phyloP scores from a whole-genome alignment of 1,140 invertebrate genomes.

The Temnothorax longispinosus region DNA sequence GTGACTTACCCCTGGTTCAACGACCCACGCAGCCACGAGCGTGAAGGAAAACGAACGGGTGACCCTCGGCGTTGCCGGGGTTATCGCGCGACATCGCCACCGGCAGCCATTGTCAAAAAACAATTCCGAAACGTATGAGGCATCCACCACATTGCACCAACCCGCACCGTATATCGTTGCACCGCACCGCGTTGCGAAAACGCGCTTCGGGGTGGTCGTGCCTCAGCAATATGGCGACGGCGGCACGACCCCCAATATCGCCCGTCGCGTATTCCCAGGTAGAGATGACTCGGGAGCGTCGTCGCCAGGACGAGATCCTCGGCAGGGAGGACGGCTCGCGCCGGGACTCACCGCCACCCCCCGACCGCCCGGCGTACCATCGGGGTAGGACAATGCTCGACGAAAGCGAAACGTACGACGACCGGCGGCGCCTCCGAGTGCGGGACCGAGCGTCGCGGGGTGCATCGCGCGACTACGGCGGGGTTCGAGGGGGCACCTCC shows the following conservation, averaged over 20 bases:
- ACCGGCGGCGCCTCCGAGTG: conserved; percentile 63
- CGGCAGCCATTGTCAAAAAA: conserved; percentile 60
- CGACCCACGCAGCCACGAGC: conserved; percentile 60
- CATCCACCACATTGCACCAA: conserved; percentile 8
- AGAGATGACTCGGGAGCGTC: background rate
- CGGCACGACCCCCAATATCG: conserved; percentile 22
- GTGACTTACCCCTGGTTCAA: conserved; percentile 73
- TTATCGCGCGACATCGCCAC: conserved; percentile 58
- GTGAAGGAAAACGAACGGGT: conserved; percentile 19
- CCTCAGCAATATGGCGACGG: conserved; percentile 24
- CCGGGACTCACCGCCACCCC: conserved; percentile 21
- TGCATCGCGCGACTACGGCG: conserved; percentile 81
- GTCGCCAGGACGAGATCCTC: conserved; percentile 14
- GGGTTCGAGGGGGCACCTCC: conserved; percentile 79
- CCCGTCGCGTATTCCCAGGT: background rate
- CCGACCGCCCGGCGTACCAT: conserved; percentile 44
- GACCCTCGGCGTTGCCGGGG: background rate
- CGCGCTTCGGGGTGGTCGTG: conserved; percentile 14
- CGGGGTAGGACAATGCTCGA: conserved; percentile 45
- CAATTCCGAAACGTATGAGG: conserved; percentile 15
- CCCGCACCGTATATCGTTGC: conserved; percentile 1
- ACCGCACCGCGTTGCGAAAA: background rate
- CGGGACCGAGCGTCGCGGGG: conserved; percentile 79
- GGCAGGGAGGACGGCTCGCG: conserved; percentile 21
- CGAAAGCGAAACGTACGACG: conserved; percentile 61